These are phyloP conservation scores for Chrysogorgia sp. DNA, from an alignment of 92 coral and sea anemone genomes.

Conservation along the genomic window DNA sequence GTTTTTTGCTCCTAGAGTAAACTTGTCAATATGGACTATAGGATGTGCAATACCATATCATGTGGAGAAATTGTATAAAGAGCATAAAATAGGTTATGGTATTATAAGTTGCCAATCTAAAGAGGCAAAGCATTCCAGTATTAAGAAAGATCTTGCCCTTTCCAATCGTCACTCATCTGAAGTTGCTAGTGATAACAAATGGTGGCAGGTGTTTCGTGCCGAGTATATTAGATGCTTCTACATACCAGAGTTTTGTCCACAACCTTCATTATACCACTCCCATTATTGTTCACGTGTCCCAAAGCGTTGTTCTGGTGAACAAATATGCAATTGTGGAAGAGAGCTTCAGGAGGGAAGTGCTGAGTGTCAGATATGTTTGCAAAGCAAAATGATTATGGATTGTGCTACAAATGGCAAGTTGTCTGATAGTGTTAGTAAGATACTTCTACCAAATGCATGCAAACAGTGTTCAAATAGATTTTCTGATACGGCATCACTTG, in stretches of 20 bases:
- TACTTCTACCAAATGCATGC: neutral
- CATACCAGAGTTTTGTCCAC: constrained; percentile 3
- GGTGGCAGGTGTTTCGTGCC: neutral
- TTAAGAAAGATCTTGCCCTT: constrained; percentile 48
- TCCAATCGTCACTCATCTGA: constrained; percentile 39
- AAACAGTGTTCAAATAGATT: constrained; percentile 1
- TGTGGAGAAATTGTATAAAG: constrained; percentile 41
- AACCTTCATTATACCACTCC: constrained; percentile 1
- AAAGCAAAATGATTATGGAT: constrained; percentile 1
- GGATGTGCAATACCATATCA: constrained; percentile 65
- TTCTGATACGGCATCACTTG: neutral
- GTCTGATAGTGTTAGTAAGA: neutral
- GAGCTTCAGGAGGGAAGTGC: neutral
- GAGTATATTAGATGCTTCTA: constrained; percentile 12
- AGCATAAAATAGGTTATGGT: constrained; percentile 50
- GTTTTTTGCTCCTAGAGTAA: constrained; percentile 47
- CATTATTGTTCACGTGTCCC: constrained; percentile 6
- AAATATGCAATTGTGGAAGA: constrained; percentile 2
- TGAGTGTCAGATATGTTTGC: constrained; percentile 1
- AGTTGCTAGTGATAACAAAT: neutral
- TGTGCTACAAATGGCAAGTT: constrained; percentile 5
- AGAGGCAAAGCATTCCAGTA: constrained; percentile 55
- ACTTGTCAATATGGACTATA: constrained; percentile 52
- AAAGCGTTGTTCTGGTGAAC: neutral
- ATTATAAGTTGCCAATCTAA: constrained; percentile 49